These are phyloP conservation scores for Pyrrhosoma nymphula DNA, from an alignment of 2,888 invertebrate genomes.

Conservation along the genomic window DNA sequence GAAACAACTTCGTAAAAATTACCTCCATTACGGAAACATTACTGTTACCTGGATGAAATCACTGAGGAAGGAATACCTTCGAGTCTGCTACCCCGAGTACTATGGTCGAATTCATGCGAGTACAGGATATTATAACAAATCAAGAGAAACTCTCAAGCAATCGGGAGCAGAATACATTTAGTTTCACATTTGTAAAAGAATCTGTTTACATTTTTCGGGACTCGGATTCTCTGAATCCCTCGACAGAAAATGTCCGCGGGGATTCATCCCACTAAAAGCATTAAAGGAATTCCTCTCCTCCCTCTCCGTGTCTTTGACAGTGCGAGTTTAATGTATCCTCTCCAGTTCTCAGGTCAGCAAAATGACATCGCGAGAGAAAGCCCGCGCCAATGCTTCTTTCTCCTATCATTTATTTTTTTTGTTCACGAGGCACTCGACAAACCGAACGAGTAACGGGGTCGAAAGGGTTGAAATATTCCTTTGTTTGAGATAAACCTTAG, in stretches of 20 bases:
- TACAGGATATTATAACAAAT: no score
- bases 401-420: not conserved
- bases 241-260: not conserved
- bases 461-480: not conserved
- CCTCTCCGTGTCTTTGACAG: not conserved
- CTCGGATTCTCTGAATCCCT: not conserved
- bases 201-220: not conserved
- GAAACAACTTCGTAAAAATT: no score
- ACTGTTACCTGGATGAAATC: no score
- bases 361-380: not conserved
- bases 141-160: no score
- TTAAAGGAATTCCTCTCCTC: not conserved
- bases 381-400: not conserved
- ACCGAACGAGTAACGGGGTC: not conserved
- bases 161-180: not conserved
- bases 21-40: no score
- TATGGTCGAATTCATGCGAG: no score
- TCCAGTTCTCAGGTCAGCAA: not conserved
- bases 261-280: not conserved
- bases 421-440: not conserved
- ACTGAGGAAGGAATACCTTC: no score
- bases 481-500: slow-evolving; percentile 6
- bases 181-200: not conserved
- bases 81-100: no score
- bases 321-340: not conserved